Evolutionary conservation across 2,888 invertebrate genomes (phyloP).

Genomic region (Lepeophtheirus nordmannii): DNA sequence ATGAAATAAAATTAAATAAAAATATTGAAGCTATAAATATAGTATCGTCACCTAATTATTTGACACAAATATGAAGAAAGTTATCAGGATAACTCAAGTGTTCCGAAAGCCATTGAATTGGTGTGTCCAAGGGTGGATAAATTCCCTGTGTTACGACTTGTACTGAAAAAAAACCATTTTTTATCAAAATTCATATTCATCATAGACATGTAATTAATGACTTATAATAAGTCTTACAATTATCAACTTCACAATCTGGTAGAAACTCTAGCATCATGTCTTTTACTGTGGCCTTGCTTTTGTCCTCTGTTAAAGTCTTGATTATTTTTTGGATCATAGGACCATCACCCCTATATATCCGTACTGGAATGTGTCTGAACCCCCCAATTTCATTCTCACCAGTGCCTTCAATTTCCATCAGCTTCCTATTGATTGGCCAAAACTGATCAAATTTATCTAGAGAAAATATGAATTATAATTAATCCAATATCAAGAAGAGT

Average conservation of each 20-base stretch:
- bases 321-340: slow-evolving; percentile 58
- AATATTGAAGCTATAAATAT: not conserved
- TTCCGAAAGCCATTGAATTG: slow-evolving; percentile 91
- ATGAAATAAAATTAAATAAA: not conserved
- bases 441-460: slow-evolving; percentile 95
- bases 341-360: slow-evolving; percentile 54
- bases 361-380: slow-evolving; percentile 75
- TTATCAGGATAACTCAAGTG: slow-evolving; percentile 97
- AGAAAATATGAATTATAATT: slow-evolving; percentile 31
- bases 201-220: no score
- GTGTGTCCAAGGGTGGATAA: slow-evolving; percentile 66
- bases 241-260: slow-evolving; percentile 34
- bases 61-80: slow-evolving; percentile 66
- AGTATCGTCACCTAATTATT: not conserved
- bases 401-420: slow-evolving; percentile 58
- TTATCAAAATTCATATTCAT: no score
- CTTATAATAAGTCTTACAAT: not conserved
- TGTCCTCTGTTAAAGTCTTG: slow-evolving; percentile 56
- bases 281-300: slow-evolving; percentile 51
- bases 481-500: not conserved
- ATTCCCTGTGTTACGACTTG: slow-evolving; percentile 75
- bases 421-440: slow-evolving; percentile 85
- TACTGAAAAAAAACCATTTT: slow-evolving; percentile 35
- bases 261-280: slow-evolving; percentile 54
- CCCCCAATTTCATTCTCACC: slow-evolving; percentile 48